Evolutionary conservation across 2,113 vertebrate species (phyloP), one percentile per base, ranked within the genome.

Genomic region (Neolamprologus hecqui): DNA sequence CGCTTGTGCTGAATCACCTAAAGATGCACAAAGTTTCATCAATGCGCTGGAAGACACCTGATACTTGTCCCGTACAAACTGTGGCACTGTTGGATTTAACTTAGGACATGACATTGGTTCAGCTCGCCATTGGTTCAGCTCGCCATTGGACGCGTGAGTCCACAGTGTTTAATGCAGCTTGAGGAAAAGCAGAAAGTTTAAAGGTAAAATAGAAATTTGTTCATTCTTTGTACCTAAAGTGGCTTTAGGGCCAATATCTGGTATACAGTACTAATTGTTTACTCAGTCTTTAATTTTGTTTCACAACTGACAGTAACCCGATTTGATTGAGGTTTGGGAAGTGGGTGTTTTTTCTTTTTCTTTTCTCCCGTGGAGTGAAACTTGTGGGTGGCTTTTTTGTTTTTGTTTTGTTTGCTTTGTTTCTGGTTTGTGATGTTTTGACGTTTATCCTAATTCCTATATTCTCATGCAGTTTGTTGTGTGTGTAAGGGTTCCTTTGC

Each of bases 91-190:
- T 57, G 23, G 23, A 57, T 15, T 28, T 57, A 57, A 57, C 10
- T 1, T 21, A 21, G 47, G 12, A 28, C 54, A 57, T 57, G 23
- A 5, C 23, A 26, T 14, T 14, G 23, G 26, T 26, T 26, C 26
- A 26, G 26, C 26, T 26, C 26, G 26, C 26, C 26, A 26, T 26
- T 26, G 23, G 23, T 28, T 57, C 12, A 28, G 12, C 23, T 0
- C 2, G 1, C 23, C 23, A 57, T 12, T 4, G n/a, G 6, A 54
- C 2, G 10, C 0, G 1, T 28, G 8, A 57, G 12, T 57, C 54
- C 1, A 0, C 54, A 0, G 23, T 8, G 23, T 57, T 57, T 28
- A 57, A 0, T 57, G 54, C 23, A 57, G 54, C 12, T 57, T 23
- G 54, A 14, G n/a, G 53, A 12, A 28, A 2, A 57, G 8, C 7